Base-by-base conservation (phyloP, 37 sponge, comb jelly and placozoan species). In the Halisarca cf. caerulea region DNA sequence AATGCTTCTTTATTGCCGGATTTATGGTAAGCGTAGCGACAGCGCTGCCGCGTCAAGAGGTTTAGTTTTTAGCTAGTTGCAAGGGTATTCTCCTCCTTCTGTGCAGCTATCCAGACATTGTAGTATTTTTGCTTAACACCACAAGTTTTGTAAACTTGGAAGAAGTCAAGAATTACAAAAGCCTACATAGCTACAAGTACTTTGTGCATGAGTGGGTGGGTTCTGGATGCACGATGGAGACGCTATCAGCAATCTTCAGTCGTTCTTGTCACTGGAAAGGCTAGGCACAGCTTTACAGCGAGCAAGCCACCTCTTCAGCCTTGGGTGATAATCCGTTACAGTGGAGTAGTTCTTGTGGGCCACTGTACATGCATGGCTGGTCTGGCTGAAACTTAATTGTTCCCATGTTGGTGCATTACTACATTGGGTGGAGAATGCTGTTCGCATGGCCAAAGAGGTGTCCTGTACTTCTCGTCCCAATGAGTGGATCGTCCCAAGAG, bases 351-450 rank as follows among this genome's bases (percentile, higher is more conserved):
- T 86, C 15, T 80, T 25, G 42, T 64, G 14, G 81, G 36, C 1
- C 87, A 86, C 41, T 80, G 87, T 41, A 66, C 74, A 8, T 86
- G 87, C 58, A 86, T 86, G 80, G 86, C 80, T 60, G 86, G 86
- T 0, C 68, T 79, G 23, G 66, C 79, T 2, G 71, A 69, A 34
- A 69, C 71, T 2, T n/a, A n/a, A n/a, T 51, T 69, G 71, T 11
- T 69, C 71, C 71, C 71, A 69, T 11, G 37, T 69, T 69, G 71
- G 32, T 30, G 71, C 71, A 4, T 34, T 69, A 21, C 71, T 69
- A 34, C 33, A 69, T 28, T 69, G 71, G 71, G 32, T 69, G 71
- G 71, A 69, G 37, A 69, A 32, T 69, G 71, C 71, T 11, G 7
- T 11, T 1, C 34, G 71, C 33, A 69, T 11, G 27, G 6, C 4